Conservation (phyloP, 2,113 vertebrate genomes). For the Nanorana parkeri region DNA sequence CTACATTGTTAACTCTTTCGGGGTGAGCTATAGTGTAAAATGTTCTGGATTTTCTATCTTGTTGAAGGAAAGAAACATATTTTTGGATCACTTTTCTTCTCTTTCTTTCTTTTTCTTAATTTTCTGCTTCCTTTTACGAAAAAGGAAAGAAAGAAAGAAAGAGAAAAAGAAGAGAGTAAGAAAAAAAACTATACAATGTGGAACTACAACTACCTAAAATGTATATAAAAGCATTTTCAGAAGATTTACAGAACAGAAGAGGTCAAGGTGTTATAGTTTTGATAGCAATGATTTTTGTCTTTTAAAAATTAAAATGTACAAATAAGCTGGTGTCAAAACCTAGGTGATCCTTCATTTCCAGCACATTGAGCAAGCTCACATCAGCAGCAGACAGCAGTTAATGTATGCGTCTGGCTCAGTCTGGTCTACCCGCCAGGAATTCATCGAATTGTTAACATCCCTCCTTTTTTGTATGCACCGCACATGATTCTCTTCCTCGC, state of each 20-base stretch:
- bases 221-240: background rate
- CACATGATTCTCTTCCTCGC: slow-evolving; percentile 76
- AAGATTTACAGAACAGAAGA: slow-evolving; percentile 63
- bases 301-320: slow-evolving; percentile 79
- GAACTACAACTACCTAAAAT: no score
- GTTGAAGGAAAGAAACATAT: no score
- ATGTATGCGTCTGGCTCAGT: slow-evolving; percentile 97
- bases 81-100: no score
- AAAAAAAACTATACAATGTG: no score
- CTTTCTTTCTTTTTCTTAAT: no score
- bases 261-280: slow-evolving; percentile 47
- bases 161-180: no score
- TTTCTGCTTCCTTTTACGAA: no score
- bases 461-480: slow-evolving; percentile 92
- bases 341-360: slow-evolving; percentile 85
- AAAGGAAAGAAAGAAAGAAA: no score
- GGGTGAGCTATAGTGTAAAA: no score
- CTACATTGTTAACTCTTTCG: no score
- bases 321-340: slow-evolving; percentile 76
- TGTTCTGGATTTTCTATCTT: no score
- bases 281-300: slow-evolving; percentile 72
- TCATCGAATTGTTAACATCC: slow-evolving; percentile 87
- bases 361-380: slow-evolving; percentile 79
- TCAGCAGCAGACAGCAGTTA: slow-evolving; percentile 90
- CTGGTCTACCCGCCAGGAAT: slow-evolving; percentile 85